Percentiles rank a stretch among this genome's conserved stretches.
phyloP scores from a whole-genome alignment of 2,888 invertebrate genomes.

The Psylliodes chrysocephalus region DNA sequence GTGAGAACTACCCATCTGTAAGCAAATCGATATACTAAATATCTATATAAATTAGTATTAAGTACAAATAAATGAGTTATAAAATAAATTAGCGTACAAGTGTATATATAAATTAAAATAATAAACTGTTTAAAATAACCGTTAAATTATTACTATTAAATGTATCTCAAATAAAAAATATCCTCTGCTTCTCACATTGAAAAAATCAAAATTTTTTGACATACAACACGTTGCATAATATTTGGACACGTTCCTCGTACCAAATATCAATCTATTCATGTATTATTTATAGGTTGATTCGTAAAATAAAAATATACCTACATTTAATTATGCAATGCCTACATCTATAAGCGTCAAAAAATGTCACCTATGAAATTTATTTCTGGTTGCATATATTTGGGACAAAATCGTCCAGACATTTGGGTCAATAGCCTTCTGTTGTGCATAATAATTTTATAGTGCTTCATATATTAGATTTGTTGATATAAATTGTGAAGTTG shows the following conservation, averaged over 20 bases:
- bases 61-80: too few relatives aligned
- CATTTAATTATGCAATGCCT: constrained; percentile 1
- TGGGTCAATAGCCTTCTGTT: constrained; percentile 18
- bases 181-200: too few relatives aligned
- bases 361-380: constrained; percentile 18
- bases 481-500: not conserved
- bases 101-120: too few relatives aligned
- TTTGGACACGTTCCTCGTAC: too few relatives aligned
- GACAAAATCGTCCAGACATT: constrained; percentile 20
- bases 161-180: too few relatives aligned
- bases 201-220: not conserved
- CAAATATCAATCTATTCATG: not conserved
- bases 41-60: too few relatives aligned
- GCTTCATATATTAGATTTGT: constrained; percentile 14
- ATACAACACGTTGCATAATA: not conserved
- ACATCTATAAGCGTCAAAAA: constrained; percentile 1
- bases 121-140: too few relatives aligned
- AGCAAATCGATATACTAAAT: too few relatives aligned
- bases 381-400: constrained; percentile 16
- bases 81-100: too few relatives aligned
- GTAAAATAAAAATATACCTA: not conserved
- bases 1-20: too few relatives aligned
- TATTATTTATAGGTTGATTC: not conserved
- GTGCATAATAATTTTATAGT: not conserved
- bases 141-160: too few relatives aligned